Conservation (phyloP, 2,113 vertebrate genomes). For the Neolamprologus toae region DNA sequence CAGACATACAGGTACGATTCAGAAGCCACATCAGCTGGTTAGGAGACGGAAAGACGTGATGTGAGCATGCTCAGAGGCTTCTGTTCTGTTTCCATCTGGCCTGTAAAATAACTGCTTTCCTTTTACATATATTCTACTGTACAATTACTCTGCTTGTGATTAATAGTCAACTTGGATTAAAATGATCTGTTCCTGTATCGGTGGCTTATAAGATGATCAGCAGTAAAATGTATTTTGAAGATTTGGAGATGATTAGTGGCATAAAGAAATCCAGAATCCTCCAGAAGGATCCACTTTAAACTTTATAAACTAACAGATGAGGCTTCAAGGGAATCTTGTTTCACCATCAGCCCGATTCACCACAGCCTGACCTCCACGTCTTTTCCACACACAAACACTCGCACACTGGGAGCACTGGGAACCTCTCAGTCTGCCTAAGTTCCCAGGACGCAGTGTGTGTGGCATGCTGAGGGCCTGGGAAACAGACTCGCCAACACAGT, state of each 20-base stretch:
- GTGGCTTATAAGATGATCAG: background rate
- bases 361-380: background rate
- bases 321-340: background rate
- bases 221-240: background rate
- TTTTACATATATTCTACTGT: background rate
- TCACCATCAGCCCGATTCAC: background rate
- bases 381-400: background rate
- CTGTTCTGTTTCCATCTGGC: background rate
- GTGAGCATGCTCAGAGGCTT: background rate
- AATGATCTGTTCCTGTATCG: rapidly evolving
- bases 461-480: background rate
- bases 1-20: background rate
- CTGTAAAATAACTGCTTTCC: background rate
- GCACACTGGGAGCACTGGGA: background rate
- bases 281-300: background rate
- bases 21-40: background rate
- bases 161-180: background rate
- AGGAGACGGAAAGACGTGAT: rapidly evolving
- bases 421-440: background rate
- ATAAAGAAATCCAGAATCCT: background rate
- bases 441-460: background rate
- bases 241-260: background rate
- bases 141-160: background rate
- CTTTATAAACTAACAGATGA: background rate
- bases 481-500: background rate